Conservation (phyloP, 2,113 vertebrate genomes). For the Prionailurus bengalensis region DNA sequence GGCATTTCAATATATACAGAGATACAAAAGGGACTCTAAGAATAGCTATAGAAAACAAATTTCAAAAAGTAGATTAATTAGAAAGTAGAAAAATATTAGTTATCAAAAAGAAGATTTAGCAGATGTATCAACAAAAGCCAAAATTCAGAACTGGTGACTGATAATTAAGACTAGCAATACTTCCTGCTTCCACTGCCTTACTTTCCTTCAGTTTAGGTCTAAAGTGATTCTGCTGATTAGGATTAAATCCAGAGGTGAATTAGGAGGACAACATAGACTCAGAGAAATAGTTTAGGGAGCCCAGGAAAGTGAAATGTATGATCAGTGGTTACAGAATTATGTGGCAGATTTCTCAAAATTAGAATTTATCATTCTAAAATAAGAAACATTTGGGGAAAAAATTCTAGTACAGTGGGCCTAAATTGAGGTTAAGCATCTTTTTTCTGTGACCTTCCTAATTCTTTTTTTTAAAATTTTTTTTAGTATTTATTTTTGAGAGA, state of each 20-base stretch:
- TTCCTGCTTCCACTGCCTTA: not conserved
- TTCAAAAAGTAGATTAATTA: not conserved
- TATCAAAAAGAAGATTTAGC: not conserved
- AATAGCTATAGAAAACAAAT: not conserved
- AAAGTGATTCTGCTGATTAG: not conserved
- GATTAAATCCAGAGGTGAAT: not conserved
- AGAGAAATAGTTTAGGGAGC: not conserved
- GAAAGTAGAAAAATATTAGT: not conserved
- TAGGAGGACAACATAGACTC: not conserved
- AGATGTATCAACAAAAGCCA: not conserved
- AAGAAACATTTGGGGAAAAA: not conserved
- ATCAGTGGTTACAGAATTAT: not conserved
- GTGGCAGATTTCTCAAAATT: not conserved
- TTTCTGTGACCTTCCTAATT: not conserved
- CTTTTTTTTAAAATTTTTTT: not conserved
- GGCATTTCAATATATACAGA: not conserved
- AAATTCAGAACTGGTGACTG: not conserved
- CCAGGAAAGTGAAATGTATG: not conserved
- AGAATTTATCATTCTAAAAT: conserved; percentile 27
- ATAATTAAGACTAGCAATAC: not conserved
- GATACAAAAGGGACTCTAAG: not conserved
- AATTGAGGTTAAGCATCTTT: not conserved
- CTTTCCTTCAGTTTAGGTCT: not conserved
- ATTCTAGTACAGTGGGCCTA: not conserved
- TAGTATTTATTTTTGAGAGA: no score